phyloP scores from a whole-genome alignment of 1,140 invertebrate genomes.

The Drosophila sp. region DNA sequence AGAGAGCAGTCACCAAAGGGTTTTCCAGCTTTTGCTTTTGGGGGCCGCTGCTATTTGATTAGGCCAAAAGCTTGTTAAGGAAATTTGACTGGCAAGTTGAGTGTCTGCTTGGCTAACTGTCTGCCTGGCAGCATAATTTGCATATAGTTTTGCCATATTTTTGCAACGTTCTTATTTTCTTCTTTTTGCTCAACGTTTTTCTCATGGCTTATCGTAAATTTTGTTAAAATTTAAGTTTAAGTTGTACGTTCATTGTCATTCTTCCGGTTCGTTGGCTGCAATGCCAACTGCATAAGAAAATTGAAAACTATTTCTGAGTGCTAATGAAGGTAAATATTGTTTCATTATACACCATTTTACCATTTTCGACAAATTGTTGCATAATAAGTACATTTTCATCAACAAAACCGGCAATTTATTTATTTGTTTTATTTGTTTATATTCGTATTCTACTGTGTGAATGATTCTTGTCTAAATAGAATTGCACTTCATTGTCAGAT shows the following conservation, averaged over 20 bases:
- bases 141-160: constrained; percentile 80
- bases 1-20: constrained; percentile 46
- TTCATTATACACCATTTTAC: constrained; percentile 66
- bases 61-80: constrained; percentile 81
- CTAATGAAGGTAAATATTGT: constrained; percentile 82
- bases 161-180: constrained; percentile 52
- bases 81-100: constrained; percentile 81
- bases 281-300: constrained; percentile 66
- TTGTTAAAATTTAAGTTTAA: constrained; percentile 80
- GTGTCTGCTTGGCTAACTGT: constrained; percentile 54
- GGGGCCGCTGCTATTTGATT: constrained; percentile 72
- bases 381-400: constrained; percentile 55
- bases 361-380: constrained; percentile 53
- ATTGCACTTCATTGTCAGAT: constrained; percentile 18
- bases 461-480: constrained; percentile 30
- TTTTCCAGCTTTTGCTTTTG: constrained; percentile 22
- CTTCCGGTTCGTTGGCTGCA: constrained; percentile 70
- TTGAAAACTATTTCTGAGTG: constrained; percentile 77
- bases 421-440: constrained; percentile 1
- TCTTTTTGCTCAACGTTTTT: constrained; percentile 26
- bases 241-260: constrained; percentile 56
- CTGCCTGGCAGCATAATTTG: constrained; percentile 60
- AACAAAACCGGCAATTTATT: constrained; percentile 23
- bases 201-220: constrained; percentile 48
- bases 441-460: not conserved